Conservation (phyloP, 2,113 vertebrate genomes). For the Scalopus aquaticus region DNA sequence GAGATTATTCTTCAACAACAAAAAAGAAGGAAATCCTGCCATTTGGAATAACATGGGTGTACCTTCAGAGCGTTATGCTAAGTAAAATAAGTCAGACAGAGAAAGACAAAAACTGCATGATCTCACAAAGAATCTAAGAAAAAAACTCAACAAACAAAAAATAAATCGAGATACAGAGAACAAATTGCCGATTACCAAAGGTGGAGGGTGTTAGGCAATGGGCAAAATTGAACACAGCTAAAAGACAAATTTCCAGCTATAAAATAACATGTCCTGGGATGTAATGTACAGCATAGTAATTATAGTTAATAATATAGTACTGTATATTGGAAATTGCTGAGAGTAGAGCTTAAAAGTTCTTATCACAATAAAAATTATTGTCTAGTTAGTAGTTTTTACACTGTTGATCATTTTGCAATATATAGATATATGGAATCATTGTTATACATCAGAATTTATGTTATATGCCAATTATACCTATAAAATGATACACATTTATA, state of each 20-base stretch:
- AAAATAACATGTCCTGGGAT: neutral
- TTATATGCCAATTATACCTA: neutral
- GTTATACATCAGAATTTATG: neutral
- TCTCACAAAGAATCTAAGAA: neutral
- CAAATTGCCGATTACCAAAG: neutral
- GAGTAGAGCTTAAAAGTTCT: neutral
- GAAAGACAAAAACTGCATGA: neutral
- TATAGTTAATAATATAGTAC: neutral
- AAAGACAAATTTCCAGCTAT: neutral
- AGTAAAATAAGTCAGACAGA: neutral
- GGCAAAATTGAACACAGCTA: neutral
- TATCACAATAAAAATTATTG: neutral
- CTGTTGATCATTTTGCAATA: neutral
- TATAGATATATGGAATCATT: neutral
- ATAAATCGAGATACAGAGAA: neutral
- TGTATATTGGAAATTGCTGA: neutral
- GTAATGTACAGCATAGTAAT: neutral
- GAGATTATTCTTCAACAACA: too few species aligned
- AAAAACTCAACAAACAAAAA: neutral
- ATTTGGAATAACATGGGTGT: neutral
- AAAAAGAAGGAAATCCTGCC: neutral
- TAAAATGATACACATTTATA: neutral
- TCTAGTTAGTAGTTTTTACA: neutral
- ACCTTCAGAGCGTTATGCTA: neutral
- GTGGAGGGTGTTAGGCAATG: accelerated